Evolutionary conservation across 35 echinoderm and acorn worm genomes (phyloP).

Genomic region (Patiria miniata): DNA sequence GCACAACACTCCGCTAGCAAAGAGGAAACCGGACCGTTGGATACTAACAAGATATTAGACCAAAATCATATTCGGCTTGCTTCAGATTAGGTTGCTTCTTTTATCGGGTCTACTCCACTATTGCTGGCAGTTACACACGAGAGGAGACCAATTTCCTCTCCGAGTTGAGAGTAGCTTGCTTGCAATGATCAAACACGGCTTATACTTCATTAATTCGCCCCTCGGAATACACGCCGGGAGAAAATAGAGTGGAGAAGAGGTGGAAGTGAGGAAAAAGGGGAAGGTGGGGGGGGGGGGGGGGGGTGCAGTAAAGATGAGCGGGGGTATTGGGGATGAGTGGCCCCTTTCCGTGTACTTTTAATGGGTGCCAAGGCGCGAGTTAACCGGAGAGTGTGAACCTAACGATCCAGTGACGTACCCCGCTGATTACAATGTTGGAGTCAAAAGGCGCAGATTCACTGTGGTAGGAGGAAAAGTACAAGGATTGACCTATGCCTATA

Average conservation of each 20-base stretch:
- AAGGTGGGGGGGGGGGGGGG: not conserved
- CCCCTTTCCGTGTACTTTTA: slow-evolving; percentile 9
- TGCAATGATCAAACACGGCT: slow-evolving; percentile 12
- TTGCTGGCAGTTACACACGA: not conserved
- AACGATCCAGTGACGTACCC: too few species aligned
- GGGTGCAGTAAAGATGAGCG: not conserved
- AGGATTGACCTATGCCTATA: too few species aligned
- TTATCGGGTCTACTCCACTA: not conserved
- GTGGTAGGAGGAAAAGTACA: too few species aligned
- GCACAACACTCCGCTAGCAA: not conserved
- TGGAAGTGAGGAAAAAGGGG: not conserved
- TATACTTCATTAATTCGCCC: slow-evolving; percentile 18
- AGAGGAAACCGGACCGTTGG: slow-evolving; percentile 8
- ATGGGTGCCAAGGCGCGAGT: not conserved
- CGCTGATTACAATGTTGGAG: too few species aligned
- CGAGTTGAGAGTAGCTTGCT: not conserved
- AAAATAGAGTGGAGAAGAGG: not conserved
- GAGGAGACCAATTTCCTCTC: slow-evolving; percentile 15
- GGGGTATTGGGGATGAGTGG: not conserved
- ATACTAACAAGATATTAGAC: not conserved
- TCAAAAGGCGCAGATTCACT: too few species aligned
- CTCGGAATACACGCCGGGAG: not conserved
- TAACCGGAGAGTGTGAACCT: not conserved
- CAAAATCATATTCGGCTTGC: not conserved
- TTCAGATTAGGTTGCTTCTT: not conserved